Evolutionary conservation across 1,140 invertebrate genomes (phyloP).

Genomic region (Solenopsis fugax): DNA sequence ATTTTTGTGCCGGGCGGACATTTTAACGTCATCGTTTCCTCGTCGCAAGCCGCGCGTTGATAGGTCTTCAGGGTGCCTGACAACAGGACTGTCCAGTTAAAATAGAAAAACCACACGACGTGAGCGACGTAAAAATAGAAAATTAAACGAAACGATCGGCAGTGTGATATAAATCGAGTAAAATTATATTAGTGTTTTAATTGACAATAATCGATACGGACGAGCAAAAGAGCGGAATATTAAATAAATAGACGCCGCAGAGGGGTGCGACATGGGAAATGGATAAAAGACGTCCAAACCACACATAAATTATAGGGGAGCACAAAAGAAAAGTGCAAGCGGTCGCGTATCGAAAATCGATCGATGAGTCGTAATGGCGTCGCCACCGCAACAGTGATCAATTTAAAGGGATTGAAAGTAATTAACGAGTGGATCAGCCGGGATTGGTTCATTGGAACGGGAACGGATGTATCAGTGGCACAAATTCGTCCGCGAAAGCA

Average conservation of each 20-base stretch:
- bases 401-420: conserved; percentile 71
- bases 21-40: conserved; percentile 92
- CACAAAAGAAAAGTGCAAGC: conserved; percentile 9
- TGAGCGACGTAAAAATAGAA: not conserved
- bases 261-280: not conserved
- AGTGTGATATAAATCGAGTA: not conserved
- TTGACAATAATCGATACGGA: not conserved
- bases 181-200: conserved; percentile 4
- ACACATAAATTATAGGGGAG: not conserved
- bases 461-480: conserved; percentile 72
- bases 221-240: not conserved
- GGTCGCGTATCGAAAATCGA: conserved; percentile 57
- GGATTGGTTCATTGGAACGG: conserved; percentile 56
- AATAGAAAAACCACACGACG: conserved; percentile 11
- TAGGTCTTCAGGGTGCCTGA: conserved; percentile 95
- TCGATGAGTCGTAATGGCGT: conserved; percentile 65
- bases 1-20: conserved; percentile 96
- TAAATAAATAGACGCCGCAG: not conserved
- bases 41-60: conserved; percentile 95
- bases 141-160: not conserved
- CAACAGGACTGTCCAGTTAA: conserved; percentile 91
- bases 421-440: conserved; percentile 76
- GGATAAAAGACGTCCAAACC: not conserved
- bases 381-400: conserved; percentile 69
- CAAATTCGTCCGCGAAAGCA: conserved; percentile 66